phyloP scores from a whole-genome alignment of 2,888 invertebrate species.

The Pyrochroa serraticornis region DNA sequence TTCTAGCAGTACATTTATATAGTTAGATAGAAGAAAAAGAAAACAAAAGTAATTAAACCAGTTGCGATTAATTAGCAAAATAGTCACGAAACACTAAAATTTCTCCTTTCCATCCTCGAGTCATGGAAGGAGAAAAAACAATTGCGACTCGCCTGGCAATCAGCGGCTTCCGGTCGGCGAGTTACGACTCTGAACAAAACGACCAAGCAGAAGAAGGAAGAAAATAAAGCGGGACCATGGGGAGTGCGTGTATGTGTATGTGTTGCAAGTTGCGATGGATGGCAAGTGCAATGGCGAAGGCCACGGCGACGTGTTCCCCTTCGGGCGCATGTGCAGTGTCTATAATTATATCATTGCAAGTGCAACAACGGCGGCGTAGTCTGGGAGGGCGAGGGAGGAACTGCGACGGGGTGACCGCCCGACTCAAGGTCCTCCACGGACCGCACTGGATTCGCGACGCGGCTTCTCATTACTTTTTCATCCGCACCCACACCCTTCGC shows the following conservation, averaged over 20 bases:
- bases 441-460: slow-evolving; percentile 2
- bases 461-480: neutral
- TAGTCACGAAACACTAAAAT: too few species aligned
- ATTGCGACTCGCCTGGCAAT: too few species aligned
- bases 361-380: slow-evolving; percentile 33
- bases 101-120: too few species aligned
- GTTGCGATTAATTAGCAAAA: neutral
- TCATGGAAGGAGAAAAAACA: too few species aligned
- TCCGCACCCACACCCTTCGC: neutral
- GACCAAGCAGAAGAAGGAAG: neutral
- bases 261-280: slow-evolving; percentile 16
- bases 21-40: neutral
- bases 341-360: slow-evolving; percentile 55
- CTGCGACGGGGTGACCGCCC: slow-evolving; percentile 47
- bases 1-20: too few species aligned
- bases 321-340: slow-evolving; percentile 44
- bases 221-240: neutral
- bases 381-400: slow-evolving; percentile 38
- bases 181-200: neutral
- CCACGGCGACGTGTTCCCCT: slow-evolving; percentile 33
- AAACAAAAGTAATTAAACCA: neutral
- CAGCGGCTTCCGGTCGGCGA: too few species aligned
- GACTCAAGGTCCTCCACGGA: slow-evolving; percentile 45
- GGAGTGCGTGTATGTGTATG: too few species aligned
- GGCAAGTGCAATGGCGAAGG: slow-evolving; percentile 46